Evolutionary conservation across 2,888 invertebrate species (phyloP).

Genomic region (Ormia ochracea): DNA sequence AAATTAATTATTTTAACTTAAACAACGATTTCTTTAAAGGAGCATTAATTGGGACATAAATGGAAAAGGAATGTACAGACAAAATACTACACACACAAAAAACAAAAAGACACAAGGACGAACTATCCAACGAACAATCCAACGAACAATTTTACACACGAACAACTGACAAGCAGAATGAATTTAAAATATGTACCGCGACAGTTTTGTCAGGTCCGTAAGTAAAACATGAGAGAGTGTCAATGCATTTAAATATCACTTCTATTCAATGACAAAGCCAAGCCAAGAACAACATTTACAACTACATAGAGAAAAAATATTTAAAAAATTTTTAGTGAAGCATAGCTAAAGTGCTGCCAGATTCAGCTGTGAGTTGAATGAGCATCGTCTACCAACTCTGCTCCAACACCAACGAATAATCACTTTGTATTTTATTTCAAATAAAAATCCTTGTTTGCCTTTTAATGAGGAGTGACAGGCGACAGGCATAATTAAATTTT

Average conservation of each 20-base stretch:
- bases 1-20: too few species aligned
- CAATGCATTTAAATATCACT: conserved; percentile 41
- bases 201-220: conserved; percentile 49
- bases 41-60: too few species aligned
- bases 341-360: conserved; percentile 12
- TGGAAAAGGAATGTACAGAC: too few species aligned
- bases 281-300: neutral
- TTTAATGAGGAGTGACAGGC: conserved; percentile 74
- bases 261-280: neutral
- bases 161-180: too few species aligned
- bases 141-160: conserved; percentile 41
- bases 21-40: too few species aligned
- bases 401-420: conserved; percentile 13
- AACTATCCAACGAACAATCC: too few species aligned
- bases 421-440: conserved; percentile 36
- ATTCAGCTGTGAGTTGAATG: neutral
- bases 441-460: conserved; percentile 54
- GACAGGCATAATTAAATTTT: conserved; percentile 75
- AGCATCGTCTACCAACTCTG: neutral
- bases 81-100: too few species aligned
- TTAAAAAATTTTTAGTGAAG: conserved; percentile 4
- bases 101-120: too few species aligned
- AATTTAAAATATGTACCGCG: conserved; percentile 51
- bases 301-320: neutral
- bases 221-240: conserved; percentile 28